Evolutionary conservation across 2,888 invertebrate species (phyloP), one percentile per base, ranked within the genome.

Genomic region (Xanthostigma xanthostigma): DNA sequence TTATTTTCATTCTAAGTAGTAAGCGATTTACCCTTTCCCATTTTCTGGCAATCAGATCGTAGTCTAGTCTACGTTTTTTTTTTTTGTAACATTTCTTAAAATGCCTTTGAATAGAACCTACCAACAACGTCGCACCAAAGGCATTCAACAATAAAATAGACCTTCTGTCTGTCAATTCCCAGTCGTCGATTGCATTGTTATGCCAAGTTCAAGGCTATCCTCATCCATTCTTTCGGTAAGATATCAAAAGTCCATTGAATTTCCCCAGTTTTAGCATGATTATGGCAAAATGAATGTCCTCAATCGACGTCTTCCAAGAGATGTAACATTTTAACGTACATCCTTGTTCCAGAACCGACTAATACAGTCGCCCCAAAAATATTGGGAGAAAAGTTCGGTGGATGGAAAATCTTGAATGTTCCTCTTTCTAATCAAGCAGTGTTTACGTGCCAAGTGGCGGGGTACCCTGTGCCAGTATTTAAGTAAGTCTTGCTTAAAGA

Each of bases 381-480:
- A 60, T 69, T 70, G 57, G 70, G 74, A 50, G 74, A 74, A 59
- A 57, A 60, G 45, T 67, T 66, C 54, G 63, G 61, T 46, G 67
- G 81, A 62, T 77, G 78, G 71, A 75, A 78, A 64, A 75, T 80
- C 56, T 64, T 76, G 59, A 65, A 63, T 61, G 74, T 78, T 58
- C 64, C 67, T 45, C 64, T 64, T 60, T 68, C 63, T 53, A 64
- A 65, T 57, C 69, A 73, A 55, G 72, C 75, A 53, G 78, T 78
- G 58, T 66, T 84, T 63, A 75, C 77, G 56, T 83, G 83, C 65
- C 77, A 79, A 63, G 75, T 79, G 55, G 77, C 79, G 60, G 80
- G 79, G 59, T 82, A 72, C 64, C 83, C 84, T 53, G 75, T 75
- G 53, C 83, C 83, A 51, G 59, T 75, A 54, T 81, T 75, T 75